Base-by-base conservation (phyloP, 2,888 invertebrate species). In the Heliconius cydno region DNA sequence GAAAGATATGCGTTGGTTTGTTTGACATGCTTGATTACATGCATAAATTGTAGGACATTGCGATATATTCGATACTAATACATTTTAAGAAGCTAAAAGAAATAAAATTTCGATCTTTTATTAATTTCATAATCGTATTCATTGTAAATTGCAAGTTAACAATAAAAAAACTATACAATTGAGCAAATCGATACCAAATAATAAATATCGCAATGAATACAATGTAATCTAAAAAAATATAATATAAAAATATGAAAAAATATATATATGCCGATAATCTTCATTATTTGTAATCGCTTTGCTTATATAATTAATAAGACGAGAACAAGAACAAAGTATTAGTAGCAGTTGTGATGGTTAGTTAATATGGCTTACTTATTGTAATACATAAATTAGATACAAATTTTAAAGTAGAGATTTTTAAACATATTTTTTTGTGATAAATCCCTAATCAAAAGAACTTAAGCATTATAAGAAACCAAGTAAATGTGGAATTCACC, bases 1-100 rank as follows among this genome's bases (percentile, higher is more conserved):
- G 79, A 72, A 57, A 76, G 19, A 63, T 25, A 38, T 67, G 22
- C 15, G 78, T 79, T 60, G 30, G 28, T 72, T 34, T 52, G 28
- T 25, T 38, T n/a, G 52, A 30, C 82, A 80, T 84, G 82, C 84
- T 28, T 83, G 81, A 83, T 81, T 82, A 72, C 71, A 1, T 68
- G 25, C 9, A 38, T n/a, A 52, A 28, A 13, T 52, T 41, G 70
- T 70, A 25, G 41, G n/a, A 68, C 38, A 68, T 38, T 70, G 41
- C 25, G 70, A 70, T 46, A 70, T 41, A 70, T 70, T 41, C 41
- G 12, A 41, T 38, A 70, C 38, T 68, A 38, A 68, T 19, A 41
- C 15, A 57, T 60, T 60, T n/a, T n/a, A 10, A 60, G 60, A n/a
- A 60, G 4, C 10, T 60, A 60, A 60, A n/a, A 10, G n/a, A 52